phyloP scores from a whole-genome alignment of 2,113 vertebrate species.

The Mus musculus region DNA sequence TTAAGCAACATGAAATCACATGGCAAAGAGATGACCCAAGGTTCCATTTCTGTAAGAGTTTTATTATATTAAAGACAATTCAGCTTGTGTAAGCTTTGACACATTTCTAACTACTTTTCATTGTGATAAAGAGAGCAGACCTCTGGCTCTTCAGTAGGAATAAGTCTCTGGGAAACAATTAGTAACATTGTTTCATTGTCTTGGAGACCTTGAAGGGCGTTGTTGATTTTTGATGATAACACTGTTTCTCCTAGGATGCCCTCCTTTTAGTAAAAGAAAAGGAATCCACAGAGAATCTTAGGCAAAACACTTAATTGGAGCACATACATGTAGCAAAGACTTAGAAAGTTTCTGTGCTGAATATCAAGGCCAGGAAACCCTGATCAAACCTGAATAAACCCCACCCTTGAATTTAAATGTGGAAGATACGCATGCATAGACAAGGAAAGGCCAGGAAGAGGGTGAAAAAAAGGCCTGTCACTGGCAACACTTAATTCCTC shows the following conservation, averaged over 20 bases:
- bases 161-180: background rate
- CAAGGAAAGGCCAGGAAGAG: background rate
- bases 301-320: background rate
- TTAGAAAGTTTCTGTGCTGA: background rate
- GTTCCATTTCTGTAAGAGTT: background rate
- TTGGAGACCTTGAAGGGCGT: background rate
- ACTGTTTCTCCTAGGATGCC: background rate
- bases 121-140: constrained; percentile 12
- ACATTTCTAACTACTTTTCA: background rate
- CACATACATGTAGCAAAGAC: background rate
- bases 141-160: background rate
- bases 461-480: background rate
- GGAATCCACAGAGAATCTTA: constrained; percentile 5
- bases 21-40: background rate
- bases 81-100: background rate
- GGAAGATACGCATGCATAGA: background rate
- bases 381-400: background rate
- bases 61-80: background rate
- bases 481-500: background rate
- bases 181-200: background rate
- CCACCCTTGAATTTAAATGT: constrained; percentile 16
- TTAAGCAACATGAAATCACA: background rate
- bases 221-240: background rate
- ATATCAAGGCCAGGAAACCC: background rate
- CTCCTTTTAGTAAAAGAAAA: constrained; percentile 39